Evolutionary conservation across 1,140 invertebrate species (phyloP).

Genomic region (Marisa cornuarietis): DNA sequence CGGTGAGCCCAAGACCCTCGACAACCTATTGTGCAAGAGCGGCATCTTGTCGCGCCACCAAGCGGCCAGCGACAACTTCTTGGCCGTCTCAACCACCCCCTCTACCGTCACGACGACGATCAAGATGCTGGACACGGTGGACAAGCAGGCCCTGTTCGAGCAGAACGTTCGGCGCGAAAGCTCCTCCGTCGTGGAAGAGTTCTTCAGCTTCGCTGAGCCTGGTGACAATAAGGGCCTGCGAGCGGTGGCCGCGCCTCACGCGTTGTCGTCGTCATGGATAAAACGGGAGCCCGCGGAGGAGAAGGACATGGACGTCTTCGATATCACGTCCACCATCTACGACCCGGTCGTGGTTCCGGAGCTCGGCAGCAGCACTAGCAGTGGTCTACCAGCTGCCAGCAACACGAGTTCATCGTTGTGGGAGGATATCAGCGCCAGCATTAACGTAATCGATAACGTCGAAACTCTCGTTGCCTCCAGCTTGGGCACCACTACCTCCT

Average conservation of each 20-base stretch:
- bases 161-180: slow-evolving; percentile 70
- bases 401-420: slow-evolving; percentile 47
- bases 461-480: slow-evolving; percentile 22
- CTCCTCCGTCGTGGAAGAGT: slow-evolving; percentile 75
- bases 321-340: slow-evolving; percentile 47
- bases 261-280: slow-evolving; percentile 14
- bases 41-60: slow-evolving; percentile 31
- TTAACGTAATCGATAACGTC: slow-evolving; percentile 48
- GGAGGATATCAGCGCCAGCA: slow-evolving; percentile 59
- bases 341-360: slow-evolving; percentile 26
- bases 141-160: slow-evolving; percentile 29
- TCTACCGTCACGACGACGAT: slow-evolving; percentile 14
- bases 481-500: not conserved
- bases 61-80: slow-evolving; percentile 27
- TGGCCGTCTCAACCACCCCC: not conserved
- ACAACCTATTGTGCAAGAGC: not conserved
- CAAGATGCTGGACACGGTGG: slow-evolving; percentile 29
- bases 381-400: slow-evolving; percentile 1
- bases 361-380: not conserved
- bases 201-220: slow-evolving; percentile 67
- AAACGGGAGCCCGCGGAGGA: slow-evolving; percentile 33
- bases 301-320: slow-evolving; percentile 45
- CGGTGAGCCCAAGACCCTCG: slow-evolving; percentile 40
- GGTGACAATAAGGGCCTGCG: not conserved
- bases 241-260: too few relatives aligned